phyloP scores from a whole-genome alignment of 2,888 invertebrate genomes.

The Mimachlamys varia region DNA sequence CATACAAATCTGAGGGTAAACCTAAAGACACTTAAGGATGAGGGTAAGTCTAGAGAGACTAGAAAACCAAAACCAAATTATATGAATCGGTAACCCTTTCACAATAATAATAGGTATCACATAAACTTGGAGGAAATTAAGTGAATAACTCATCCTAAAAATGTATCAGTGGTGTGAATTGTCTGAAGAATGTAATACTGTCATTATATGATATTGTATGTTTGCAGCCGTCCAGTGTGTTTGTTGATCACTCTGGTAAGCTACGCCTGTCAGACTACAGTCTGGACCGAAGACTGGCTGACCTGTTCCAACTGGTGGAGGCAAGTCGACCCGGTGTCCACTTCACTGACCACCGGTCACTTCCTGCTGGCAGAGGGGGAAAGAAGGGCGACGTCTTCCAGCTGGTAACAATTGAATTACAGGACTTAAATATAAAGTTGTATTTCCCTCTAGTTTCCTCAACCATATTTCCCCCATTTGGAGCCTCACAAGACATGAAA shows the following conservation, averaged over 20 bases:
- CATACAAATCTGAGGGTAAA: background rate
- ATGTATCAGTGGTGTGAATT: too few species aligned
- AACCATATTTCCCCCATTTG: too few species aligned
- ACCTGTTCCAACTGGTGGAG: constrained; percentile 69
- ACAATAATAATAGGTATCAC: too few species aligned
- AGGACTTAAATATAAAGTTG: too few species aligned
- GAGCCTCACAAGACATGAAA: too few species aligned
- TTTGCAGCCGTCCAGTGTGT: constrained; percentile 76
- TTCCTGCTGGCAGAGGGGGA: constrained; percentile 82
- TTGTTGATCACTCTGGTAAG: constrained; percentile 86
- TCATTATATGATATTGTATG: background rate
- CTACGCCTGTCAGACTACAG: constrained; percentile 88
- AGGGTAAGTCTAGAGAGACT: background rate
- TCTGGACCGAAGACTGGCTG: constrained; percentile 84
- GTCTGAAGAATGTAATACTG: too few species aligned
- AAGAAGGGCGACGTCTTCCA: constrained; percentile 90
- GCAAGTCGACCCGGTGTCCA: constrained; percentile 69
- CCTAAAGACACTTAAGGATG: too few species aligned
- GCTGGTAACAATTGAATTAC: constrained; percentile 79
- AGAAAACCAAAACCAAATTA: too few species aligned
- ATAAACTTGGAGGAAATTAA: too few species aligned
- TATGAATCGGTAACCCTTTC: too few species aligned
- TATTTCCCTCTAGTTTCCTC: too few species aligned
- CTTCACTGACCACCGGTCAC: constrained; percentile 73
- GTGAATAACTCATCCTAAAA: too few species aligned